Evolutionary conservation across 2,113 vertebrate species (phyloP).

Genomic region (Tachysurus vachellii): DNA sequence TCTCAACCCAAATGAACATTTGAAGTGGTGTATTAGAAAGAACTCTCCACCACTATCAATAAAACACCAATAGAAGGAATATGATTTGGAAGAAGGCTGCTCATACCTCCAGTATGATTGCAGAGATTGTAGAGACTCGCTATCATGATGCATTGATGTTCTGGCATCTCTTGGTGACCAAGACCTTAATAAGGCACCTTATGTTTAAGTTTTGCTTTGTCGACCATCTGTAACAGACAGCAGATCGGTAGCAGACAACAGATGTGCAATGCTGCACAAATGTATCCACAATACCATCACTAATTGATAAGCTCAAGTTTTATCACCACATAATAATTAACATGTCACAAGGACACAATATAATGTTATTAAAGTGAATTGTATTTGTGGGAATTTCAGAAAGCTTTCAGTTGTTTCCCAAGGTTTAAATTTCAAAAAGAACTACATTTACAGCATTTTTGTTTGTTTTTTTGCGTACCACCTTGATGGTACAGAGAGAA

Average conservation of each 20-base stretch:
- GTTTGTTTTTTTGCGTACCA: neutral
- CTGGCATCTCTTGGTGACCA: neutral
- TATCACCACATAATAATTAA: neutral
- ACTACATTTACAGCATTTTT: neutral
- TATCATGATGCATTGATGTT: neutral
- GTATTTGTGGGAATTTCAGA: neutral
- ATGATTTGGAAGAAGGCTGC: neutral
- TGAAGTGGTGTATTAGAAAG: neutral
- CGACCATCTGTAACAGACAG: neutral
- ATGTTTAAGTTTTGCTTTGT: neutral
- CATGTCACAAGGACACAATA: neutral
- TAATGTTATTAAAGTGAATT: neutral
- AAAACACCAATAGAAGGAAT: neutral
- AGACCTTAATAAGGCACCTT: neutral
- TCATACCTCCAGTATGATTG: neutral
- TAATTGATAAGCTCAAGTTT: neutral
- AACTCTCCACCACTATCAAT: neutral
- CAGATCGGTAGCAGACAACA: neutral
- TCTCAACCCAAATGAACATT: neutral
- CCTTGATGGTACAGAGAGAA: neutral
- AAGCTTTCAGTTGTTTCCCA: neutral
- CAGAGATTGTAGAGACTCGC: neutral
- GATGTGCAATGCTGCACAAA: neutral
- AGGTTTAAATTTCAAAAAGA: neutral
- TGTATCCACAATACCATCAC: neutral